Evolutionary conservation across 1,140 invertebrate genomes (phyloP).

Genomic region (Drosophila equinoxialis): DNA sequence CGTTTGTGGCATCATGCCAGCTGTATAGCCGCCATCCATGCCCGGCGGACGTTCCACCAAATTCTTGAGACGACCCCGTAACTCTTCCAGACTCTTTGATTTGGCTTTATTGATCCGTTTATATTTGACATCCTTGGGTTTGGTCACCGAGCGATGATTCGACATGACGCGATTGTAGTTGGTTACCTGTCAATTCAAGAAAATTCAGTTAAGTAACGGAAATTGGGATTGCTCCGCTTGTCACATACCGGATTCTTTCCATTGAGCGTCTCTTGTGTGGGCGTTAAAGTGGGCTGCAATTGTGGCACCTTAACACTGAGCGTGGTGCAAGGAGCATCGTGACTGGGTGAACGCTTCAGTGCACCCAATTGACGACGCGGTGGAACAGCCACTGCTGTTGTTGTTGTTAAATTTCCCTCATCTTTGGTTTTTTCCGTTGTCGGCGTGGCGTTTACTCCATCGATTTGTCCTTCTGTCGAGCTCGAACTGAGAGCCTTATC

Average conservation of each 20-base stretch:
- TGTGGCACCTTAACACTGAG: constrained; percentile 68
- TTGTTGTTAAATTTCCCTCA: constrained; percentile 8
- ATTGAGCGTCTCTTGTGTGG: constrained; percentile 38
- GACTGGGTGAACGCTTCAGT: constrained; percentile 65
- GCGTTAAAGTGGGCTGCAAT: constrained; percentile 42
- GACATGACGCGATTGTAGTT: constrained; percentile 94
- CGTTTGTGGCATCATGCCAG: constrained; percentile 73
- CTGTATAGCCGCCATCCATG: constrained; percentile 55
- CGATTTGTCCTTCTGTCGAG: constrained; percentile 78
- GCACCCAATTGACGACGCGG: constrained; percentile 60
- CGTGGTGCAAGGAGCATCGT: constrained; percentile 66
- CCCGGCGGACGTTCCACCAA: constrained; percentile 88
- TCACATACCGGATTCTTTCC: constrained; percentile 53
- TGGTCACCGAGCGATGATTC: constrained; percentile 93
- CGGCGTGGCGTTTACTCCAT: constrained; percentile 40
- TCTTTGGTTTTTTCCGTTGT: constrained; percentile 70
- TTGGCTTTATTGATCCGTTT: constrained; percentile 95
- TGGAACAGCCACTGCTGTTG: constrained; percentile 6
- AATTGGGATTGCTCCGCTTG: background rate
- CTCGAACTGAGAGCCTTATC: constrained; percentile 78
- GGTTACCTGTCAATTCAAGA: constrained; percentile 85
- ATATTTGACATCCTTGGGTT: constrained; percentile 95
- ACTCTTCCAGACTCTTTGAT: constrained; percentile 93
- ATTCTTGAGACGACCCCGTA: constrained; percentile 91
- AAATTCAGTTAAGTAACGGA: background rate